Percentiles rank a stretch among this genome's conserved stretches.
Conservation (phyloP, 2,888 invertebrate species). For the Agrotis puta region DNA sequence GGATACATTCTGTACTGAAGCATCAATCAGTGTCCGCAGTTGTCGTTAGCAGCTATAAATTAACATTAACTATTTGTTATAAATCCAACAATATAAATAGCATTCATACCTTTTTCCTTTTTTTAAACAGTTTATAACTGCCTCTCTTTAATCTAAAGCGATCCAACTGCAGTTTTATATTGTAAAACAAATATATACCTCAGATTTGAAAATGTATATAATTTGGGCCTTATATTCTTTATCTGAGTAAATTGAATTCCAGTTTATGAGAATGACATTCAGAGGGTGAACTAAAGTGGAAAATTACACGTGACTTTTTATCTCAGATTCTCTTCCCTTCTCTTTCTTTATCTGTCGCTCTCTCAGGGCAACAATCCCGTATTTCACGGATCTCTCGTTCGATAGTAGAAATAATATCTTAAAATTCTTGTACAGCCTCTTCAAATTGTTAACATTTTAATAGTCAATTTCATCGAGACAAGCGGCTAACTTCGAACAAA, state of each 20-base stretch:
- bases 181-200: not conserved
- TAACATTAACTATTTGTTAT: not conserved
- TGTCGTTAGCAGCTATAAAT: not conserved
- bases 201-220: no score
- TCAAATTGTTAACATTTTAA: constrained; percentile 14
- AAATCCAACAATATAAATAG: not conserved
- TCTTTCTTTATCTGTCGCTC: not conserved
- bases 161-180: not conserved
- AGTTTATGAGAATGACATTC: no score
- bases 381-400: not conserved
- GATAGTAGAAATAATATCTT: not conserved
- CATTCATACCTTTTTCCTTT: not conserved
- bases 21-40: no score
- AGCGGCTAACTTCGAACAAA: constrained; percentile 20
- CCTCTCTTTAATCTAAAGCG: constrained; percentile 2
- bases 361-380: not conserved
- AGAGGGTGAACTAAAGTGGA: no score
- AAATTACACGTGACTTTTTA: not conserved
- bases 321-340: not conserved
- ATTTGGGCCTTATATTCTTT: not conserved
- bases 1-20: not conserved
- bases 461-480: constrained; percentile 6
- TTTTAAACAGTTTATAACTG: not conserved
- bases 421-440: not conserved
- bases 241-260: no score